These are phyloP conservation scores for sheep (Ovis aries) DNA, from an alignment of 2,113 vertebrate species.

Conservation along the genomic window DNA sequence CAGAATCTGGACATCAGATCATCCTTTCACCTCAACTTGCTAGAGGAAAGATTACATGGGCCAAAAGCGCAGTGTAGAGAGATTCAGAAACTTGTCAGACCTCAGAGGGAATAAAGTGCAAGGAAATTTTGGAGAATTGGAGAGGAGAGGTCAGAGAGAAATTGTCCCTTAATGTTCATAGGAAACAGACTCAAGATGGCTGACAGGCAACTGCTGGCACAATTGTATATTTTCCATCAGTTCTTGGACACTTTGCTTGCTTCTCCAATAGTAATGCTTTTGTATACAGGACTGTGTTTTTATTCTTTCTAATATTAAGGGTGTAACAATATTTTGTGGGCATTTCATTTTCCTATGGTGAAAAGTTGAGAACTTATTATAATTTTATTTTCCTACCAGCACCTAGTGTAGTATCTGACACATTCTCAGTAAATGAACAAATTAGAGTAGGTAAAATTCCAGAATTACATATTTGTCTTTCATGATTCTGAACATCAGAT, in stretches of 20 bases:
- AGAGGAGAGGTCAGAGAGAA: neutral
- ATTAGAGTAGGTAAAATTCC: neutral
- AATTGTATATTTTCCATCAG: neutral
- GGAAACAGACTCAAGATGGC: neutral
- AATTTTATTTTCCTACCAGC: neutral
- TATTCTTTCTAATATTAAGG: neutral
- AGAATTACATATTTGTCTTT: neutral
- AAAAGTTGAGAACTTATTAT: neutral
- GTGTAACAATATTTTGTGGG: neutral
- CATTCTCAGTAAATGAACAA: neutral
- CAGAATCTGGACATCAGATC: neutral
- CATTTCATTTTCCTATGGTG: neutral
- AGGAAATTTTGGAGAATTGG: neutral
- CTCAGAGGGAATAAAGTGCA: neutral
- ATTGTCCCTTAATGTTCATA: neutral
- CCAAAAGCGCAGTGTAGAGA: neutral
- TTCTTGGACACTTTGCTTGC: neutral
- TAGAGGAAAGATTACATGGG: neutral
- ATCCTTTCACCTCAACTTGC: neutral
- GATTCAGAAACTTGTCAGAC: neutral
- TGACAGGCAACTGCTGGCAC: neutral
- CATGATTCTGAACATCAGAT: neutral
- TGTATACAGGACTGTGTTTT: neutral
- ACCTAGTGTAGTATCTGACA: neutral
- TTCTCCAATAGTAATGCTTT: neutral